Percentiles rank a stretch among this genome's conserved stretches.
These are phyloP conservation scores for Nematolebias whitei DNA, from an alignment of 2,113 vertebrate species.

Conservation along the genomic window DNA sequence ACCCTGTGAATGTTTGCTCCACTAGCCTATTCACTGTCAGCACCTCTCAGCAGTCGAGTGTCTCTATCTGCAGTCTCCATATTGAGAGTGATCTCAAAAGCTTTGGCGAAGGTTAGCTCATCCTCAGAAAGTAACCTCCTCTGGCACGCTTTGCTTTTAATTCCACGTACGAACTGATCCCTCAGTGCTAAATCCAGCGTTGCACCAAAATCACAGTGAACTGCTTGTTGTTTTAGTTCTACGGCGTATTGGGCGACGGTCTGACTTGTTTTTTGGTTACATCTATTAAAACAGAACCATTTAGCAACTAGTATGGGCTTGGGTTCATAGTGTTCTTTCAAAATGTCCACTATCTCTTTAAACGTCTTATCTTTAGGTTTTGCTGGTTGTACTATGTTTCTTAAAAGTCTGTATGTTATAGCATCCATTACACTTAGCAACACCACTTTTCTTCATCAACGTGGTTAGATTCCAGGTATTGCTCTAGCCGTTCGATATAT, in stretches of 20 bases:
- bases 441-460: background rate
- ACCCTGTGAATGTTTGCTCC: background rate
- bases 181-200: background rate
- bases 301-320: slow-evolving; percentile 2
- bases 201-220: slow-evolving; percentile 1
- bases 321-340: background rate
- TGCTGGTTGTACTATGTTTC: background rate
- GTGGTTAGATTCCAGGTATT: slow-evolving; percentile 3
- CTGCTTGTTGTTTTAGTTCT: slow-evolving; percentile 1
- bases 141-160: background rate
- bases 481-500: background rate
- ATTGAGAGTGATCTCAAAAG: background rate
- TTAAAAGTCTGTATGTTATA: background rate
- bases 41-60: background rate
- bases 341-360: background rate
- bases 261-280: background rate
- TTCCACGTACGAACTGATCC: slow-evolving; percentile 2
- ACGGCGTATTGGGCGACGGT: background rate
- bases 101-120: background rate
- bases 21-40: background rate
- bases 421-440: slow-evolving; percentile 4
- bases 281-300: slow-evolving; percentile 5
- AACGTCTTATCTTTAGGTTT: slow-evolving; percentile 1
- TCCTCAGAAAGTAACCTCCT: background rate
- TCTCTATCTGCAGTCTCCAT: slow-evolving; percentile 1